Evolutionary conservation across 2,797 vertebrate species (phyloP).

Genomic region (Trematomus bernacchii): DNA sequence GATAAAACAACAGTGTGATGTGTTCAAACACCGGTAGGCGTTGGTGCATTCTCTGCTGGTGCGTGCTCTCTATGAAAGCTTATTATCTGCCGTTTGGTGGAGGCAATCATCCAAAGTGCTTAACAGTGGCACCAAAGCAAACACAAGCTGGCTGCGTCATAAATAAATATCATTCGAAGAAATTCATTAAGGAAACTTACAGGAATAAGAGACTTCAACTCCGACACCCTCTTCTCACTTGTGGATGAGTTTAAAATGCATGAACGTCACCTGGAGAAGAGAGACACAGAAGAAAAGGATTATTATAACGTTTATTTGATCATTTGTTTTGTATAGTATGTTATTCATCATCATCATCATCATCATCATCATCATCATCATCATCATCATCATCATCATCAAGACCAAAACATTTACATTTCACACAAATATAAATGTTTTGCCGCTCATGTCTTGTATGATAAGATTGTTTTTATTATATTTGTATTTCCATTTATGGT

Average conservation of each 20-base stretch:
- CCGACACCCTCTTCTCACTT: conserved; percentile 93
- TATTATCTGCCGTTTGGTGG: conserved; percentile 23
- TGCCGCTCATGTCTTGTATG: too few relatives aligned
- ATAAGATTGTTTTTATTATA: not conserved
- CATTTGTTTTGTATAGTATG: too few relatives aligned
- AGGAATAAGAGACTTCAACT: conserved; percentile 88
- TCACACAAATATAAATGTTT: not conserved
- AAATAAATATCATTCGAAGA: not conserved
- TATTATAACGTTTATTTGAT: not conserved
- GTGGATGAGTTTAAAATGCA: conserved; percentile 89
- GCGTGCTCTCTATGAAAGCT: conserved; percentile 6
- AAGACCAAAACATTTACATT: not conserved
- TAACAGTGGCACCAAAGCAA: conserved; percentile 8
- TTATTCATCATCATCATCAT: not conserved
- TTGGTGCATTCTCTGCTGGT: not conserved
- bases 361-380: not conserved
- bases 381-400: not conserved
- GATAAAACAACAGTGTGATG: conserved; percentile 19
- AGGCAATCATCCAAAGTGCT: conserved; percentile 25
- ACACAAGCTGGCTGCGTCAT: not conserved
- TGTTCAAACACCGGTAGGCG: conserved; percentile 28
- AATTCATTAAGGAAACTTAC: conserved; percentile 84
- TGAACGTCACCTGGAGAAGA: conserved; percentile 90
- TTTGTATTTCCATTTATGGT: not conserved
- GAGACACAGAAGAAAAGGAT: not conserved